phyloP scores from a whole-genome alignment of 1,140 invertebrate genomes.

The Neotoxoptera formosana region DNA sequence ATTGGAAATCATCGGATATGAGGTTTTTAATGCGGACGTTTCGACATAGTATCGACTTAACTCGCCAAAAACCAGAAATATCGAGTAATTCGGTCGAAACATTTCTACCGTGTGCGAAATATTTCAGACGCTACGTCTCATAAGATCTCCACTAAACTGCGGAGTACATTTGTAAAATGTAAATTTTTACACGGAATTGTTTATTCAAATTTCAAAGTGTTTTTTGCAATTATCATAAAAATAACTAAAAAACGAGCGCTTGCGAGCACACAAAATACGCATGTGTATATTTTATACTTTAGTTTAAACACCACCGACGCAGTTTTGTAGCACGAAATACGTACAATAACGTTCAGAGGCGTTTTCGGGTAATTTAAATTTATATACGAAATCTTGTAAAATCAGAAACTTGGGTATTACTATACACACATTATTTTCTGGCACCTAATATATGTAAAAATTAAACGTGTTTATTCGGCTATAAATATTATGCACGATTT shows the following conservation, averaged over 20 bases:
- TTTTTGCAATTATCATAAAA: conserved; percentile 6
- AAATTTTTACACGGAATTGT: neutral
- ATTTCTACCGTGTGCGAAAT: neutral
- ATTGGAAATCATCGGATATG: neutral
- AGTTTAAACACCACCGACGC: neutral
- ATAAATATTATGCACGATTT: neutral
- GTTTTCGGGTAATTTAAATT: neutral
- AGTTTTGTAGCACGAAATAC: neutral
- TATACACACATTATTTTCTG: too few species aligned
- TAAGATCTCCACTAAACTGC: neutral
- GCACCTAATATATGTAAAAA: too few species aligned
- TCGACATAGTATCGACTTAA: neutral
- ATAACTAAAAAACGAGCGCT: neutral
- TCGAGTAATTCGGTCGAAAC: neutral
- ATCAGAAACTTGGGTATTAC: neutral
- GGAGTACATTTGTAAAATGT: neutral
- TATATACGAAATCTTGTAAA: neutral
- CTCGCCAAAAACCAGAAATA: neutral
- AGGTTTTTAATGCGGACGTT: neutral
- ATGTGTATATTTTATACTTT: neutral
- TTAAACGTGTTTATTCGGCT: neutral
- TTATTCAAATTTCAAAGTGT: neutral
- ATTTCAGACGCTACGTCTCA: neutral
- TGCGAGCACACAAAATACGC: neutral
- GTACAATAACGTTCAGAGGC: neutral